A percentile compares a stretch with the other conserved stretches of the same genome.
Evolutionary conservation across 1,140 invertebrate species (phyloP).

Genomic region (Eulimnadia texana): DNA sequence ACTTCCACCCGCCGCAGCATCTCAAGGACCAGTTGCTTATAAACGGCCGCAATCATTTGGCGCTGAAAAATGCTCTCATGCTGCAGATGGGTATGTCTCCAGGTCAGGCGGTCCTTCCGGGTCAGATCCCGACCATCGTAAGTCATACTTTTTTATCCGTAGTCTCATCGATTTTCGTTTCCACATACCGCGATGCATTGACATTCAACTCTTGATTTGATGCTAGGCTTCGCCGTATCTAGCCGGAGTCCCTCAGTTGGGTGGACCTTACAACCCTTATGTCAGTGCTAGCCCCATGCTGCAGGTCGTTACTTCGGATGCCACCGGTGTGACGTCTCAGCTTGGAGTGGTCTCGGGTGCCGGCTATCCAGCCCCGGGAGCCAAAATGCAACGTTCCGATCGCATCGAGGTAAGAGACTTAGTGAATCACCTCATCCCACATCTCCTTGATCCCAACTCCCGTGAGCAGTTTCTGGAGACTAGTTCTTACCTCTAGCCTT

Average conservation of each 20-base stretch:
- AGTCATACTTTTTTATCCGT: too few species aligned
- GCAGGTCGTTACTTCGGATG: conserved; percentile 58
- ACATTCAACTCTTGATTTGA: too few species aligned
- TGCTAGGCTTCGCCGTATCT: conserved; percentile 20
- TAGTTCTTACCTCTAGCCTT: too few species aligned
- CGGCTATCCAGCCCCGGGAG: conserved; percentile 46
- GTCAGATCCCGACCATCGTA: conserved; percentile 77
- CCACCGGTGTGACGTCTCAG: conserved; percentile 49
- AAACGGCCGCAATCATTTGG: conserved; percentile 98
- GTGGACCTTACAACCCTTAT: conserved; percentile 14
- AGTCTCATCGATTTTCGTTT: background rate
- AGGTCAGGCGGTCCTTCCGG: conserved; percentile 66
- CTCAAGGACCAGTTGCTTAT: conserved; percentile 98
- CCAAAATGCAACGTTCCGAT: conserved; percentile 82
- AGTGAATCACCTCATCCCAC: too few species aligned
- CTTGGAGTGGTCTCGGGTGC: conserved; percentile 62
- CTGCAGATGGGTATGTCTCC: conserved; percentile 86
- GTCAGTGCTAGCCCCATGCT: conserved; percentile 57
- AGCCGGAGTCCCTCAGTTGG: conserved; percentile 14
- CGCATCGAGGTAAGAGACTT: conserved; percentile 85
- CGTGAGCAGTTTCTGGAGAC: too few species aligned
- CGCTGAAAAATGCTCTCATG: conserved; percentile 90
- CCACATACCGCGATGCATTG: too few species aligned
- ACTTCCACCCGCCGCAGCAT: conserved; percentile 98
- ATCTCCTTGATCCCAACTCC: too few species aligned